Evolutionary conservation across 2,888 invertebrate genomes (phyloP).

Genomic region (Callinectes sapidus): DNA sequence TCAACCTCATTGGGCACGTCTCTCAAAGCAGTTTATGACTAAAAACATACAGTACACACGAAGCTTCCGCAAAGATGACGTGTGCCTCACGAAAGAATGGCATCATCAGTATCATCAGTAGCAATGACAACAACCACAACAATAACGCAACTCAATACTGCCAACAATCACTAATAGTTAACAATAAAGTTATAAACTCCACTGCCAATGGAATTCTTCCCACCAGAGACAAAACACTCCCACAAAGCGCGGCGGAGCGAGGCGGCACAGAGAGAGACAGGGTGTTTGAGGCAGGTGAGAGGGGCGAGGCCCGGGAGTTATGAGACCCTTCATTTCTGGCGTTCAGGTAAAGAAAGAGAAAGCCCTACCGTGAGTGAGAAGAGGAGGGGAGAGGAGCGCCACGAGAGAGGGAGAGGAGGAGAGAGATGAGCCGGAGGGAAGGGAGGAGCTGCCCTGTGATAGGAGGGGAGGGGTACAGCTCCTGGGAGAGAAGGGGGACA

Average conservation of each 20-base stretch:
- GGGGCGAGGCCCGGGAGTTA: not conserved
- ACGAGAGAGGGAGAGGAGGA: not conserved
- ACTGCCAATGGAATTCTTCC: not conserved
- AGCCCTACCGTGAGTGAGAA: not conserved
- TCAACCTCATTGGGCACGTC: too few species aligned
- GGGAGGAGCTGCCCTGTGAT: not conserved
- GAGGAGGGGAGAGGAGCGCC: not conserved
- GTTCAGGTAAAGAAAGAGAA: conserved; percentile 28
- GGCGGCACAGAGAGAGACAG: not conserved
- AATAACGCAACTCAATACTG: not conserved
- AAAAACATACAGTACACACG: too few species aligned
- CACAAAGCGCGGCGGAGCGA: not conserved
- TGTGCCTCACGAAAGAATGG: not conserved
- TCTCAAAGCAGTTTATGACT: too few species aligned
- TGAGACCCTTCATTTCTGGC: conserved; percentile 19
- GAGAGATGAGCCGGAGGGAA: not conserved
- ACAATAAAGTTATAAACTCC: not conserved
- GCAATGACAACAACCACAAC: not conserved
- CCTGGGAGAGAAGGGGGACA: not conserved
- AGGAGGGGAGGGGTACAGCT: not conserved
- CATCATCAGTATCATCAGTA: not conserved
- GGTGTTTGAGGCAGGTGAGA: not conserved
- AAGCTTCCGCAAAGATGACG: too few species aligned
- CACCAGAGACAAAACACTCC: not conserved
- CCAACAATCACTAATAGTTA: too few species aligned